A percentile compares a stretch with the other conserved stretches of the same genome.
phyloP scores from a whole-genome alignment of 2,797 vertebrate genomes.

The Anabas testudineus region DNA sequence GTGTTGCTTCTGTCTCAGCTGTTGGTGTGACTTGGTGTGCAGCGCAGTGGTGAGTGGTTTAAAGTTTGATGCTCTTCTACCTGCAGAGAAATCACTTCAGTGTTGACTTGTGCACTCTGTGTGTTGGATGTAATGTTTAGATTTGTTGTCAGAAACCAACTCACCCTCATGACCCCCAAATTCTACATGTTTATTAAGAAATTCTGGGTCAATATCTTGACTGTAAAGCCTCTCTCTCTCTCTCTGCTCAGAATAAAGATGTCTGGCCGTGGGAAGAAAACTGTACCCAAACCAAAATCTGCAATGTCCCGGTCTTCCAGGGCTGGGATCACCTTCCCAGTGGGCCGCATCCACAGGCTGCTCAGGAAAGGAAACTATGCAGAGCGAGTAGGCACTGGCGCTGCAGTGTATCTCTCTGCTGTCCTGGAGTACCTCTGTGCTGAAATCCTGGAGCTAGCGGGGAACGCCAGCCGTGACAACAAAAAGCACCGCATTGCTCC shows the following conservation, averaged over 20 bases:
- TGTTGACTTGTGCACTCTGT: not conserved
- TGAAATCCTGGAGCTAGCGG: slow-evolving; percentile 86
- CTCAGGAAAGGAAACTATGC: slow-evolving; percentile 79
- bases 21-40: not conserved
- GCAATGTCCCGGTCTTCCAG: slow-evolving; percentile 58
- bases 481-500: slow-evolving; percentile 82
- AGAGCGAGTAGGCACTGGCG: slow-evolving; percentile 61
- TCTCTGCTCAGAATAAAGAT: slow-evolving; percentile 63
- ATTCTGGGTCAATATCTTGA: not conserved
- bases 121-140: not conserved
- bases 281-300: not conserved
- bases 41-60: slow-evolving; percentile 20
- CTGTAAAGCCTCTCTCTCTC: too few species aligned
- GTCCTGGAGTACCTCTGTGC: slow-evolving; percentile 86
- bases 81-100: fast-evolving
- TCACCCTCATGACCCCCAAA: not conserved
- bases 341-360: slow-evolving; percentile 79
- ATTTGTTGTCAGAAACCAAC: not conserved
- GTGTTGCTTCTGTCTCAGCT: not conserved
- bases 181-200: not conserved
- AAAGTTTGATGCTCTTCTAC: not conserved
- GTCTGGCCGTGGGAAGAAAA: slow-evolving; percentile 87
- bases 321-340: slow-evolving; percentile 85
- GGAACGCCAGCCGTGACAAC: slow-evolving; percentile 79
- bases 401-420: slow-evolving; percentile 81